These are phyloP conservation scores for Protophormia terraenovae DNA, from an alignment of 2,888 invertebrate species.

Conservation along the genomic window DNA sequence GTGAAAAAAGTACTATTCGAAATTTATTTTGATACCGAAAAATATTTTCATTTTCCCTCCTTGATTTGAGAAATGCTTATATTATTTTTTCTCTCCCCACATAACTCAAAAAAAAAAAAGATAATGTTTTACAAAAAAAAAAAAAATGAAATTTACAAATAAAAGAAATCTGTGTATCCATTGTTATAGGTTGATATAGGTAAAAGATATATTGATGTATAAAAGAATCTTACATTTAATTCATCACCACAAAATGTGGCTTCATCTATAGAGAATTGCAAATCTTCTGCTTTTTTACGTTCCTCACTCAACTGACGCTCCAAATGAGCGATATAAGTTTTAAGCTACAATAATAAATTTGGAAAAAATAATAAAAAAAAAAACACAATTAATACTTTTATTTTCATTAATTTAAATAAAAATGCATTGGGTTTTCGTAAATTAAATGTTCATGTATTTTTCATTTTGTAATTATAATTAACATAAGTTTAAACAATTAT, in stretches of 20 bases:
- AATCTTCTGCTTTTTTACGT: slow-evolving; percentile 91
- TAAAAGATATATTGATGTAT: too few species aligned
- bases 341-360: slow-evolving; percentile 78
- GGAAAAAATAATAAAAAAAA: slow-evolving; percentile 42
- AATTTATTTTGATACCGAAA: too few species aligned
- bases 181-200: background rate
- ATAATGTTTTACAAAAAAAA: background rate
- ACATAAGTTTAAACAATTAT: background rate
- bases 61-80: too few species aligned
- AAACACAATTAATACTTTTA: slow-evolving; percentile 57
- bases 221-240: slow-evolving; percentile 89
- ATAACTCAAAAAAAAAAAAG: too few species aligned
- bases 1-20: too few species aligned
- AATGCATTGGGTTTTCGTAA: slow-evolving; percentile 65
- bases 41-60: too few species aligned
- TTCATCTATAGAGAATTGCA: slow-evolving; percentile 95
- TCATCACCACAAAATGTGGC: slow-evolving; percentile 94
- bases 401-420: slow-evolving; percentile 49
- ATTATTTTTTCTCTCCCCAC: too few species aligned
- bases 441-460: slow-evolving; percentile 65
- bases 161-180: slow-evolving; percentile 63
- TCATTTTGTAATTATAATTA: slow-evolving; percentile 55
- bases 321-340: slow-evolving; percentile 84
- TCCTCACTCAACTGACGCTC: slow-evolving; percentile 88
- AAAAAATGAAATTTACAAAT: background rate